Percentiles rank a stretch among this genome's conserved stretches.
phyloP scores from a whole-genome alignment of 2,888 invertebrate genomes.

The Pantelozetes paolii region DNA sequence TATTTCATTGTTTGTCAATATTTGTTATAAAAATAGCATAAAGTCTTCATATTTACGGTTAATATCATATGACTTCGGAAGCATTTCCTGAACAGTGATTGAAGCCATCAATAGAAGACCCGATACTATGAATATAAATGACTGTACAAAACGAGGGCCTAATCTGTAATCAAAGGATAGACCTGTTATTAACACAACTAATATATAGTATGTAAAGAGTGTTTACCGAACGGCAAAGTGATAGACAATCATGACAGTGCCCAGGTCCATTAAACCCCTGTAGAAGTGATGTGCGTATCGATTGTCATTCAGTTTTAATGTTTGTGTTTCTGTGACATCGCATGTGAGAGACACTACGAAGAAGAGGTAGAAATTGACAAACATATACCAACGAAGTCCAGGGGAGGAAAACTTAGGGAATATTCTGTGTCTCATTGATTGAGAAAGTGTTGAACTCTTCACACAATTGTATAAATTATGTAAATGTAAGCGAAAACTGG shows the following conservation, averaged over 20 bases:
- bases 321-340: conserved; percentile 42
- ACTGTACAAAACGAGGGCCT: conserved; percentile 40
- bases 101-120: conserved; percentile 42
- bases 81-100: conserved; percentile 41
- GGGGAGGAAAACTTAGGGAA: conserved; percentile 39
- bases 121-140: conserved; percentile 43
- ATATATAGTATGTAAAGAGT: no score
- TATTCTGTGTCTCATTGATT: conserved; percentile 19
- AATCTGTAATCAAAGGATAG: background rate
- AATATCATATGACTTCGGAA: conserved; percentile 17
- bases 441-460: conserved; percentile 27
- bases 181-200: no score
- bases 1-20: background rate
- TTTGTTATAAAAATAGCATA: background rate
- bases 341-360: conserved; percentile 44
- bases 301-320: conserved; percentile 45
- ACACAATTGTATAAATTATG: conserved; percentile 44
- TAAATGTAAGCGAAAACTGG: conserved; percentile 45
- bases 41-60: background rate
- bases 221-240: conserved; percentile 46
- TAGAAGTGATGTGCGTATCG: conserved; percentile 44
- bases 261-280: conserved; percentile 45
- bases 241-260: conserved; percentile 45
- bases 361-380: conserved; percentile 42
- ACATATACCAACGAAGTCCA: conserved; percentile 41